Base-by-base conservation (phyloP, 2,888 invertebrate species). In the Colostygia pectinataria region DNA sequence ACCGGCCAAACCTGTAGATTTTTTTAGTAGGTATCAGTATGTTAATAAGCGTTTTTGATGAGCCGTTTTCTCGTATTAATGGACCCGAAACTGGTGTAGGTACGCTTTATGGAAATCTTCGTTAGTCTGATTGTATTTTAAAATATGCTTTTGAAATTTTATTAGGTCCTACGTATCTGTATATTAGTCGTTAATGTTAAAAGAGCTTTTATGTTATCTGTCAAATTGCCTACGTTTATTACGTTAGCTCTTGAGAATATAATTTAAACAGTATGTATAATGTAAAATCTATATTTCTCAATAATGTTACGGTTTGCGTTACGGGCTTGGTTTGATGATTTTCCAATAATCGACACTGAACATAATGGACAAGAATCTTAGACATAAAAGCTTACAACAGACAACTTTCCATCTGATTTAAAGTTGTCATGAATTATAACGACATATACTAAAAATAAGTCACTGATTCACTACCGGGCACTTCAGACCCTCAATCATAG, bases 401-500 rank as follows among this genome's bases (percentile, higher is more conserved):
- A 13, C 27, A 20, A 27, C 3, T 5, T 42, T 8, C 7, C 31
- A 29, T 15, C 7, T 15, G 10, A 24, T 42, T 39, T 40, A 37
- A 20, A 41, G 8, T 14, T n/a, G 15, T 46, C 41, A 39, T 43
- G 36, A 42, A 50, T 41, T 39, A 45, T 46, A 50, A 43, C 40
- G 18, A 42, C 34, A 31, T 31, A 10, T 25, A 10, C 9, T 40
- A 33, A 37, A 43, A 40, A 25, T 29, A 29, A 47, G 31, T 27
- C 57, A 33, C 45, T 55, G 54, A 63, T 69, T 67, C 59, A 65
- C 63, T 63, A 63, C 57, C 65, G n/a, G 14, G 28, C 32, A 29
- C 32, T 27, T n/a, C 31, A 41, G 18, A 31, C 41, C 51, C 42
- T 42, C 66, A 69, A 71, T 73, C 72, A 66, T 48, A 39, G 52